Percentiles rank a stretch among this genome's conserved stretches.
Conservation (phyloP, 2,113 vertebrate genomes). For the Tragelaphus buxtoni region DNA sequence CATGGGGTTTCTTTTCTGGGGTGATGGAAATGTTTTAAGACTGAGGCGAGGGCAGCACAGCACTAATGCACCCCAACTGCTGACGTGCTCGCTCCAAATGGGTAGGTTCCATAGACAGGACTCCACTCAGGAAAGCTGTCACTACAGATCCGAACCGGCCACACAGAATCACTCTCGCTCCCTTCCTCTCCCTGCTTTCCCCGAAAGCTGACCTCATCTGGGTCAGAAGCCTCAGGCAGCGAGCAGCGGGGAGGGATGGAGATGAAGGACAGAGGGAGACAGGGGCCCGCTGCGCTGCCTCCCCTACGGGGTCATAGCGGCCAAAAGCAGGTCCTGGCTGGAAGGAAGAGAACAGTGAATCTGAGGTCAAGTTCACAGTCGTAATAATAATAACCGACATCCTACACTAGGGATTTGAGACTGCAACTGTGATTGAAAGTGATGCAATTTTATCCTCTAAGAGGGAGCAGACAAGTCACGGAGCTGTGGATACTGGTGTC, state of each 20-base stretch:
- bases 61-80: no score
- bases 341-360: background rate
- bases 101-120: no score
- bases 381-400: background rate
- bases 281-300: background rate
- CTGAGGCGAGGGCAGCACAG: accelerated
- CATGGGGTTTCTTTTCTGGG: background rate
- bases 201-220: background rate
- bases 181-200: background rate
- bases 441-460: background rate
- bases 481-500: background rate
- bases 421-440: background rate
- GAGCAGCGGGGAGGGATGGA: accelerated
- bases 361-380: background rate
- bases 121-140: background rate
- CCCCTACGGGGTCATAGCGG: accelerated
- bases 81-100: background rate
- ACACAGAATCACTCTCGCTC: background rate
- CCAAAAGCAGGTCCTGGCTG: background rate
- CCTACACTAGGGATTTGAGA: background rate
- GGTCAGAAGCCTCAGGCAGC: background rate
- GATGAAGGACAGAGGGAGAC: accelerated
- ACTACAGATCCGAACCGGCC: background rate
- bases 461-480: accelerated
- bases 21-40: background rate